Evolutionary conservation across 1,140 invertebrate species (phyloP), one percentile per base, ranked within the genome.

Genomic region (Homarus americanus): DNA sequence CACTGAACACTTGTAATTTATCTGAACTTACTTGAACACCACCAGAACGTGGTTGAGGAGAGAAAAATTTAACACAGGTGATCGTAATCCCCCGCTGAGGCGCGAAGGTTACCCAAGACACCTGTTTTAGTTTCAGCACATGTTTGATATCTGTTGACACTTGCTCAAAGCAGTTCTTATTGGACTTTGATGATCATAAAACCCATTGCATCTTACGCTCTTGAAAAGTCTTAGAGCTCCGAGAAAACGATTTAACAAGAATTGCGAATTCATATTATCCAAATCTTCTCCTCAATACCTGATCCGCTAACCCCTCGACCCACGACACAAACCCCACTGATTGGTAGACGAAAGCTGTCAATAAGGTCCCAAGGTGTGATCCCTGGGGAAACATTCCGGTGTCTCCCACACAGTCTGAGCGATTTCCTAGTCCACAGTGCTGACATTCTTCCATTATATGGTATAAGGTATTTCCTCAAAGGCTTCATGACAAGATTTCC

Each of bases 371-470:
- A 69, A 20, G 7, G 63, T 63, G 49, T 34, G 79, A 82, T 38
- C 49, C 79, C 32, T 38, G 49, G 49, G 79, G 24, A 28, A n/a
- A 53, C 49, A 53, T 82, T 63, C 49, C 79, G 36, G 79, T 20
- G 32, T 12, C 79, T 34, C n/a, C 34, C n/a, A 73, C 66, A 72
- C 32, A 83, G 66, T 32, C 12, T 85, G 66, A 85, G 82, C 58
- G 66, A 69, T 66, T 73, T 85, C 83, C 83, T 85, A 28, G 36
- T 49, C 41, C 41, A 34, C 72, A 76, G 40, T 86, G 83, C 83
- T 73, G 83, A 86, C 44, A 86, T 86, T 86, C 83, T 86, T 86
- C 83, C 83, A 85, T 85, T 85, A 85, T 41, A 85, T 73, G 69
- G 69, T 34, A 73, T 85, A 85, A 85, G 83, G 83, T 85, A 44